Evolutionary conservation across 2,797 vertebrate species (phyloP), one percentile per base, ranked within the genome.

Genomic region (Characodon lateralis): DNA sequence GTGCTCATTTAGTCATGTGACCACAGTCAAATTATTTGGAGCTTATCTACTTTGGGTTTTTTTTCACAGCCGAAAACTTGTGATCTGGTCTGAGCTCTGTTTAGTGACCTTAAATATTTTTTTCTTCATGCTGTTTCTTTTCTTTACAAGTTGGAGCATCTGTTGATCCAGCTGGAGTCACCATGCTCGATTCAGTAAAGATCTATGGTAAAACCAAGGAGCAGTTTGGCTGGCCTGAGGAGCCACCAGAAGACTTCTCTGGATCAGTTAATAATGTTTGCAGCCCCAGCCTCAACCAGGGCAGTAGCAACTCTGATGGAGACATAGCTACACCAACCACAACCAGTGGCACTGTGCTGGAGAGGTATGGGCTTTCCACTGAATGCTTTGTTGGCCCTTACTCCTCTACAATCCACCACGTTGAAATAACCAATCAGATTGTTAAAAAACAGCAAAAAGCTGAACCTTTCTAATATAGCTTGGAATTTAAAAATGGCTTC

Each of bases 191-290:
- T 80, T 98, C 98, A 28, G 94, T 99, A 76, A 99, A 99, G 91
- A 97, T 99, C 73, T 99, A 99, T 6, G 98, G 98, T 79, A 99
- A 99, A 95, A 98, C 98, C 48, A 99, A 99, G 88, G 98, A 99
- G 89, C 98, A 99, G 92, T 99, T 99, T 83, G 98, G 98, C 56
- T 99, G 98, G 98, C 98, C 98, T 0, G 98, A 99, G 9, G 98
- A 99, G 77, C 97, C 98, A 22, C 98, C 97, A 0, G 98, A 99
- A 86, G 98, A 99, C 77, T 99, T 99, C 88, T 96, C 98, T 5
- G 96, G 98, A 6, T 97, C 98, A 0, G 97, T 98, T 58, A 99
- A 98, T 95, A 99, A 96, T 0, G 97, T 98, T 48, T 98, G 98
- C 89, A 98, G 97, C 83, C 97, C 98, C 55, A 99, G 97, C 90